These are phyloP conservation scores for Sebastes matsubarae DNA, from an alignment of 2,797 vertebrate genomes.

Conservation along the genomic window DNA sequence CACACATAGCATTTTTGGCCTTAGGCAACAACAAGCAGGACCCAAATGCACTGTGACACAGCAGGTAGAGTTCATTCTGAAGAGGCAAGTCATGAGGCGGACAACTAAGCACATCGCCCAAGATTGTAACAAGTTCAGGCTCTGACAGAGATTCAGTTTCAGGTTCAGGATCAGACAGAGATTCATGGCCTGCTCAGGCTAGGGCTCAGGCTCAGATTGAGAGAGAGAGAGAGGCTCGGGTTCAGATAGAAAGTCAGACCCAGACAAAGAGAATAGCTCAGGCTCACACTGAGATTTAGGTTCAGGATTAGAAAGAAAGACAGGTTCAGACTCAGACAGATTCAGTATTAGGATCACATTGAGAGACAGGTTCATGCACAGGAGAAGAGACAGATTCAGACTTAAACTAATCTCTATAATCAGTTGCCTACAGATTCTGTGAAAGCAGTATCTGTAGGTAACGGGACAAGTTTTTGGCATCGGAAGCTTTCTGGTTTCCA, in stretches of 20 bases:
- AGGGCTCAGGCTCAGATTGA: background rate
- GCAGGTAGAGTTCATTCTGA: background rate
- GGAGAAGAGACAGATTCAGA: background rate
- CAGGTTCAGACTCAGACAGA: background rate
- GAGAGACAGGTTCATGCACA: background rate
- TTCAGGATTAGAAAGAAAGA: background rate
- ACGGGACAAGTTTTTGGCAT: too few species aligned
- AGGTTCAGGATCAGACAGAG: background rate
- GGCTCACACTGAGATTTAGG: background rate
- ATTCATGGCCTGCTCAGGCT: background rate
- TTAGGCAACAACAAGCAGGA: background rate
- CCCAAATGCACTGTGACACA: background rate
- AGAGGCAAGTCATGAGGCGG: background rate
- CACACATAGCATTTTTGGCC: background rate
- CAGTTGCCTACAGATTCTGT: too few species aligned
- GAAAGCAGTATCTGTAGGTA: too few species aligned
- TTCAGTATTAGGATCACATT: background rate
- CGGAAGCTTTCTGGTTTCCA: too few species aligned
- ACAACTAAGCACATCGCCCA: background rate
- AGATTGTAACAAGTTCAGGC: background rate
- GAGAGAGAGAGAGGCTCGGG: background rate
- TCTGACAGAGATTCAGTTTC: background rate
- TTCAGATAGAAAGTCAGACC: background rate
- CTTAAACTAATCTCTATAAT: too few species aligned
- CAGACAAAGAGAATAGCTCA: background rate